Percentiles rank a stretch among this genome's conserved stretches.
phyloP scores from a whole-genome alignment of 2,797 vertebrate genomes.

The Botia almorhae region DNA sequence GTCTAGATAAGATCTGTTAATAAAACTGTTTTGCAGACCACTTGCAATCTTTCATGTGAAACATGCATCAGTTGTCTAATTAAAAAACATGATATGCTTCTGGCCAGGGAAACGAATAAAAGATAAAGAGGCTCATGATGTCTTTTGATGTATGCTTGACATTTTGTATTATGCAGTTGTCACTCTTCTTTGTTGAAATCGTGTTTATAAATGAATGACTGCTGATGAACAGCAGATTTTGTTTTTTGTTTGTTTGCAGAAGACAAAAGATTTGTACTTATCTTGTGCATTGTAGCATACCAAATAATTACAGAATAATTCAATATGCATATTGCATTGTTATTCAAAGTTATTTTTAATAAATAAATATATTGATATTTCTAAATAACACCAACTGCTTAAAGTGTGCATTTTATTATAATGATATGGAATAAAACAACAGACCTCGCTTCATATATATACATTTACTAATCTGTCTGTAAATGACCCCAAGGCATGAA shows the following conservation, averaged over 20 bases:
- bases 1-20: neutral
- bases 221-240: constrained; percentile 51
- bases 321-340: constrained; percentile 65
- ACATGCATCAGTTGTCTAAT: constrained; percentile 1
- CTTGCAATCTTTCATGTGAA: constrained; percentile 8
- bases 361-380: constrained; percentile 68
- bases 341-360: constrained; percentile 73
- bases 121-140: constrained; percentile 27
- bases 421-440: neutral
- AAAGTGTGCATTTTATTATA: neutral
- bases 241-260: constrained; percentile 42
- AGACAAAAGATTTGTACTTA: constrained; percentile 48
- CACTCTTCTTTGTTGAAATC: constrained; percentile 29
- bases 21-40: neutral
- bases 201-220: constrained; percentile 34
- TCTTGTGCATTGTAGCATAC: constrained; percentile 57
- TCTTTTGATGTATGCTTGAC: constrained; percentile 24
- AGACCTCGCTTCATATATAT: neutral
- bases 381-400: constrained; percentile 29
- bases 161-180: constrained; percentile 35
- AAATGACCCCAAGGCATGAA: too few species aligned
- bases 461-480: too few species aligned
- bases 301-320: constrained; percentile 59
- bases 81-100: neutral
- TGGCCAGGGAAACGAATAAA: constrained; percentile 9